phyloP scores from a whole-genome alignment of 1,140 invertebrate species.

The Apis mellifera region DNA sequence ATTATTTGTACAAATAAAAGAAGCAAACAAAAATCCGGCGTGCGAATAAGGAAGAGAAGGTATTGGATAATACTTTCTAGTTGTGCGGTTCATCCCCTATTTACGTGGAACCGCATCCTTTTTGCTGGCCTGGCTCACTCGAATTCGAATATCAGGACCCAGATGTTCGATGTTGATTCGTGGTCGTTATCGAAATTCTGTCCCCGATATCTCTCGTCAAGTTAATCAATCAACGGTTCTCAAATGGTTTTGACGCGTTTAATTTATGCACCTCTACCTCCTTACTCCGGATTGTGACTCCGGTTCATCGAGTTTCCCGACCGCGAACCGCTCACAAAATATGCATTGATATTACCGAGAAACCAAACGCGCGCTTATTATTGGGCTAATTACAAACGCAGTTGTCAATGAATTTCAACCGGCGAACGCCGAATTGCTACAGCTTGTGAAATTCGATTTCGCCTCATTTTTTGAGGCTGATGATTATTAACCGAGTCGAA shows the following conservation, averaged over 20 bases:
- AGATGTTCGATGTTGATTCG: conserved; percentile 12
- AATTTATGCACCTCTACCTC: background rate
- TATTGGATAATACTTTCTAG: background rate
- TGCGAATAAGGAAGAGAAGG: background rate
- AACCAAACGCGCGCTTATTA: background rate
- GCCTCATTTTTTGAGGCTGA: background rate
- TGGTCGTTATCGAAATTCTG: conserved; percentile 40
- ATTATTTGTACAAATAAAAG: background rate
- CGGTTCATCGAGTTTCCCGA: background rate
- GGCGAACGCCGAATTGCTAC: background rate
- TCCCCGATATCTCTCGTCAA: conserved; percentile 31
- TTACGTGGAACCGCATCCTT: background rate
- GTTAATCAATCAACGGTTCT: conserved; percentile 43
- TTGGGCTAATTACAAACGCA: background rate
- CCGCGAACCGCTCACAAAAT: background rate
- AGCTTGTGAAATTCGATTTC: background rate
- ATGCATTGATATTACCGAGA: background rate
- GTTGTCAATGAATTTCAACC: background rate
- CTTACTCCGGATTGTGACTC: background rate
- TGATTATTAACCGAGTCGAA: background rate
- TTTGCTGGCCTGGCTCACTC: background rate
- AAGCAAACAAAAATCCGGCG: too few relatives aligned
- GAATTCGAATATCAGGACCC: background rate
- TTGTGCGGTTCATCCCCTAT: background rate
- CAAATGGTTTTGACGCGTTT: conserved; percentile 45